A percentile compares a stretch with the other conserved stretches of the same genome.
Evolutionary conservation across 2,888 invertebrate genomes (phyloP).

Genomic region (Habroteleia sp.): DNA sequence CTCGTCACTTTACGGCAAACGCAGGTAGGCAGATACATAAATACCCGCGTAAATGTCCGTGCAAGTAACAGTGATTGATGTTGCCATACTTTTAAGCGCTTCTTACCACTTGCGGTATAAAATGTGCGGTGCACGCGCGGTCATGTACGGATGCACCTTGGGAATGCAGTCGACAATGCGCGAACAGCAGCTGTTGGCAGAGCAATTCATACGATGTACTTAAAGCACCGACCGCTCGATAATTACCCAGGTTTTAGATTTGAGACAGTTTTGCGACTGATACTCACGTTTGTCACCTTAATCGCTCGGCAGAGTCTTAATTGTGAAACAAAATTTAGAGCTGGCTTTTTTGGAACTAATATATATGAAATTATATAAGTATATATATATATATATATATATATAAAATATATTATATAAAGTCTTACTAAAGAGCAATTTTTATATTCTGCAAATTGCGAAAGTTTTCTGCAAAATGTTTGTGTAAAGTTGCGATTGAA

Average conservation of each 20-base stretch:
- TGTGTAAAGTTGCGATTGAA: too few species aligned
- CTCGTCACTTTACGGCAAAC: conserved; percentile 35
- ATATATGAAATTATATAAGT: too few species aligned
- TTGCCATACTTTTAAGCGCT: conserved; percentile 50
- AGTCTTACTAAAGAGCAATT: too few species aligned
- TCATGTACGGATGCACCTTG: conserved; percentile 43
- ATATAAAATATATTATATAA: too few species aligned
- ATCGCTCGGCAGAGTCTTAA: neutral
- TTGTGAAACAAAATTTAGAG: neutral
- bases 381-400: too few species aligned
- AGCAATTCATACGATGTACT: conserved; percentile 67
- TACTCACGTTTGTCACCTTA: conserved; percentile 21
- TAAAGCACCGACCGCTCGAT: conserved; percentile 66
- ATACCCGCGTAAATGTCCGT: conserved; percentile 39
- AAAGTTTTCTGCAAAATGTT: too few species aligned
- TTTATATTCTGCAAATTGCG: too few species aligned
- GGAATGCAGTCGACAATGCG: conserved; percentile 62
- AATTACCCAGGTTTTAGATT: conserved; percentile 61
- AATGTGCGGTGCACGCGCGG: conserved; percentile 27
- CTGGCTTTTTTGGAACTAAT: too few species aligned
- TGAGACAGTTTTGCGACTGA: conserved; percentile 13
- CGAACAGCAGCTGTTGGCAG: conserved; percentile 67
- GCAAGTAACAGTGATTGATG: conserved; percentile 64
- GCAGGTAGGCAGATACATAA: conserved; percentile 46
- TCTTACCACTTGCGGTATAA: conserved; percentile 45